Base-by-base conservation (phyloP, 2,113 vertebrate genomes). In the Pycnonotus jocosus region DNA sequence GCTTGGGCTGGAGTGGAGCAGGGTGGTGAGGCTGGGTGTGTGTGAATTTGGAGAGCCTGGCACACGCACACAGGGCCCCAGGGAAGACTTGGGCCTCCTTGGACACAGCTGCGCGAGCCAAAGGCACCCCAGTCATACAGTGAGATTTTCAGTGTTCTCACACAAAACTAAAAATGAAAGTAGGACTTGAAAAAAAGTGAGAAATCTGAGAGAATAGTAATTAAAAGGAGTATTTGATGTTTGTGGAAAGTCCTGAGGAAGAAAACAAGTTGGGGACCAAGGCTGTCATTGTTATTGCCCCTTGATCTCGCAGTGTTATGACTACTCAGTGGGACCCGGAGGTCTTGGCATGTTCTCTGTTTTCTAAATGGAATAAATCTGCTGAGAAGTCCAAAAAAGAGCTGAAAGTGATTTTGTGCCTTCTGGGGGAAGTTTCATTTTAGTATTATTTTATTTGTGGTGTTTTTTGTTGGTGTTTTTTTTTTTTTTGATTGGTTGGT, bases 21-120 rank as follows among this genome's bases (percentile, higher is more conserved):
- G 42, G 28, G 28, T 1, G 0, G 15, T 12, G 42, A 38, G n/a
- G 51, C 22, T 2, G 1, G 23, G n/a, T 8, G 12, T 16, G 25
- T 17, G 51, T 25, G 27, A 33, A 24, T 44, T 31, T 25, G 33
- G 50, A 35, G 37, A 56, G 33, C 25, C 21, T 19, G 27, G 48
- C 25, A 45, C 37, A 23, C 0, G 1, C 15, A 23, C 40, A 24
- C 20, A 54, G 33, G 40, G 31, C 23, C 44, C 15, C 44, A 19
- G 19, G 18, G 23, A 22, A n/a, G 23, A 44, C 28, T 58, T n/a
- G 62, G 21, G 64, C 35, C 19, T 19, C 44, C 15, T 9, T 9
- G 53, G 10, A 12, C 65, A 20, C 54, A 35, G 31, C 54, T 42
- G 54, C 10, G 20, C 0, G 0, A 81, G 44, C 44, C 2, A 0